phyloP scores from a whole-genome alignment of 2,888 invertebrate species.

The Rhingia rostrata region DNA sequence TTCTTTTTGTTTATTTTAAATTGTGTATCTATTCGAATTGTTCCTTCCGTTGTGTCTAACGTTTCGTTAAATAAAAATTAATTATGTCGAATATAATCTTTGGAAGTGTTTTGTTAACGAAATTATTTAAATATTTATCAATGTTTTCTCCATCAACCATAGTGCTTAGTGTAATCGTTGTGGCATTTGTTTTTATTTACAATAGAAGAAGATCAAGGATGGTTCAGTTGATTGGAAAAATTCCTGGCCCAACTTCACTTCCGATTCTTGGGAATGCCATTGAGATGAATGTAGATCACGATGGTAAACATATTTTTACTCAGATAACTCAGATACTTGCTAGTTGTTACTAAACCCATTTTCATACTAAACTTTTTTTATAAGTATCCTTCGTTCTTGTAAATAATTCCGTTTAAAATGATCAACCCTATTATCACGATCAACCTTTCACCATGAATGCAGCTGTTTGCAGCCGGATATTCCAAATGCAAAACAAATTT shows the following conservation, averaged over 20 bases:
- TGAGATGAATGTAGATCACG: constrained; percentile 85
- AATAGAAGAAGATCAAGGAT: constrained; percentile 81
- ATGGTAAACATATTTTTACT: constrained; percentile 82
- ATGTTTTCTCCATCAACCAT: constrained; percentile 82
- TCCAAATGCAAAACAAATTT: neutral
- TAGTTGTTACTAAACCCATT: constrained; percentile 41
- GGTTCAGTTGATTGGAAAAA: constrained; percentile 84
- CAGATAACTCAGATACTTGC: neutral
- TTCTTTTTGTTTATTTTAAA: constrained; percentile 27
- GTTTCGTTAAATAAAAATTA: neutral
- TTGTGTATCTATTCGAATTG: neutral
- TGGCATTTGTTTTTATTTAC: constrained; percentile 79
- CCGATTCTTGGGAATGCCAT: constrained; percentile 86
- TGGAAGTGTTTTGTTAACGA: constrained; percentile 80
- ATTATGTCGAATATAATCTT: constrained; percentile 78
- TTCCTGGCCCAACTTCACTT: constrained; percentile 85
- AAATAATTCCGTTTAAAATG: neutral
- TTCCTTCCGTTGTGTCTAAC: neutral
- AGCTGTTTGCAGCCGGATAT: neutral
- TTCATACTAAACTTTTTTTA: constrained; percentile 22
- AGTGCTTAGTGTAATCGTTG: constrained; percentile 77
- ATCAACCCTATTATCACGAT: neutral
- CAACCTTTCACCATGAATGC: constrained; percentile 3
- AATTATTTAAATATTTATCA: constrained; percentile 78
- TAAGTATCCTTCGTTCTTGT: neutral